Evolutionary conservation across 2,113 vertebrate species (phyloP), one percentile per base, ranked within the genome.

Genomic region (Nematolebias whitei): DNA sequence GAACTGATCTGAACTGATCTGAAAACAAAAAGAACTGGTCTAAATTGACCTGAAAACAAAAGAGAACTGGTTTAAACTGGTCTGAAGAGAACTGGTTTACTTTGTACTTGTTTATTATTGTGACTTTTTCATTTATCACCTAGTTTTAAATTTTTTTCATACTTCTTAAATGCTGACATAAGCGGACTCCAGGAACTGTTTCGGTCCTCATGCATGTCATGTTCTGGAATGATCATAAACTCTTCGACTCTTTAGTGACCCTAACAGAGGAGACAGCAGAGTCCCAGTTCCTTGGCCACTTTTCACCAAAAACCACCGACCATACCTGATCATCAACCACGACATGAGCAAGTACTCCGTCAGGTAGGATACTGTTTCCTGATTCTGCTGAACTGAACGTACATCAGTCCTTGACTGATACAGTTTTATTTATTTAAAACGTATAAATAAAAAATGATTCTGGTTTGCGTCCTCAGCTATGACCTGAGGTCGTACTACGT

Each of bases 321-420:
- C 82, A 2, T 95, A 95, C 83, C 76, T 96, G 76, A 89, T 88
- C 0, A 95, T 97, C 88, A 94, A 91, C 73, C 82, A 79, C 47
- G 49, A 87, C 0, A 88, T 95, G 0, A 68, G 10, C 5, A 12
- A 78, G 26, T 1, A 53, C 0, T 96, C 95, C 0, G 67, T 95
- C 78, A 88, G 80, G 88, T 89, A 64, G 15, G 13, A 44, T 2
- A 5, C 1, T 5, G n/a, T n/a, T n/a, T 4, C 13, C 26, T 29
- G 32, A 10, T 35, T 35, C 29, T 18, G 40, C 23, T 19, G 43
- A 45, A n/a, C 18, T n/a, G 18, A 15, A n/a, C n/a, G n/a, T n/a
- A n/a, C n/a, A n/a, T n/a, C n/a, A n/a, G n/a, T n/a, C n/a, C n/a
- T n/a, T n/a, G n/a, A n/a, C n/a, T n/a, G n/a, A n/a, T n/a, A n/a